A percentile compares a stretch with the other conserved stretches of the same genome.
Evolutionary conservation across 2,797 vertebrate species (phyloP).

Genomic region (Rhinophrynus dorsalis): DNA sequence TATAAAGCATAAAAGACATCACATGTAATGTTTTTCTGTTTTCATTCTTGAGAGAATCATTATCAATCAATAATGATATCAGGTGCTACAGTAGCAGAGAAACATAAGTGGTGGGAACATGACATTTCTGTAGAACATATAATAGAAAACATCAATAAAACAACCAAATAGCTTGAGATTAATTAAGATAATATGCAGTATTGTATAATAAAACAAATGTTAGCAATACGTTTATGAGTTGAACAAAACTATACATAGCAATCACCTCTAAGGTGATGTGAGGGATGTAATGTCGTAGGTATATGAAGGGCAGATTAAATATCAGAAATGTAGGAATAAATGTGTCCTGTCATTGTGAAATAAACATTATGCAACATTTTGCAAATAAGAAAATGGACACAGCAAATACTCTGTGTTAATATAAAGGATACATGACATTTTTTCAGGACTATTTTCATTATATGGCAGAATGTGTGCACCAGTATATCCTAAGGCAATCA

Average conservation of each 20-base stretch:
- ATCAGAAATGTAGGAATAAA: too few species aligned
- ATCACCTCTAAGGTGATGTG: not conserved
- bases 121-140: constrained; percentile 24
- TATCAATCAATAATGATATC: constrained; percentile 35
- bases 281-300: not conserved
- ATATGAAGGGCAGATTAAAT: not conserved
- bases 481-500: too few species aligned
- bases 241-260: not conserved
- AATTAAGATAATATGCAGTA: constrained; percentile 1
- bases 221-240: not conserved
- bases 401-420: too few species aligned
- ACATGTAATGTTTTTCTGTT: too few species aligned
- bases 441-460: too few species aligned
- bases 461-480: too few species aligned
- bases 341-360: too few species aligned
- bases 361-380: too few species aligned
- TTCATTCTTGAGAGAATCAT: constrained; percentile 14
- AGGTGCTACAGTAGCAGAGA: not conserved
- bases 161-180: not conserved
- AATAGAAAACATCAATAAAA: constrained; percentile 10
- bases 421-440: too few species aligned
- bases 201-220: not conserved
- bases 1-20: too few species aligned
- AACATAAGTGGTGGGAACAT: constrained; percentile 8
- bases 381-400: too few species aligned